Conservation (phyloP, 1,140 invertebrate species). For the Caenorhabditis briggsae region DNA sequence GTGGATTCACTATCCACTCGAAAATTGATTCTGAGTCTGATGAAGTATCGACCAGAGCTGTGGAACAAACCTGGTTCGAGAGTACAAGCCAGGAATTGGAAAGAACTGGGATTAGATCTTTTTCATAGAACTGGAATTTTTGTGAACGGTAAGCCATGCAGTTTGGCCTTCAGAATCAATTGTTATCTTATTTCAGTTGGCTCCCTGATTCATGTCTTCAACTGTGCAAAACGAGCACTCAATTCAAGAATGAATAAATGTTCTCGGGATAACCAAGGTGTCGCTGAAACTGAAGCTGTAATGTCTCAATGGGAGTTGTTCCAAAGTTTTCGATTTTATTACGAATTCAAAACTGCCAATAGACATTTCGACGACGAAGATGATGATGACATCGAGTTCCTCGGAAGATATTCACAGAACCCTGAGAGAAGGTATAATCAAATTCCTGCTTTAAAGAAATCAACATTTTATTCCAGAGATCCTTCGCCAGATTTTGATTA, state of each 20-base stretch:
- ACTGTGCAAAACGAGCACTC: not conserved
- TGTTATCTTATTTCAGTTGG: not conserved
- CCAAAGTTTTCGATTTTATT: not conserved
- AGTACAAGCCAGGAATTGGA: not conserved
- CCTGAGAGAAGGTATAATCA: not conserved
- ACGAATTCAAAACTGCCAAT: not conserved
- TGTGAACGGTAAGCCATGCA: not conserved
- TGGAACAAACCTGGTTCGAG: not conserved
- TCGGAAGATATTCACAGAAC: not conserved
- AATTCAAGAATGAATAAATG: not conserved
- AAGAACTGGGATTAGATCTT: not conserved
- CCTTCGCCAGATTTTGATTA: not conserved
- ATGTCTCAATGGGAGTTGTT: not conserved
- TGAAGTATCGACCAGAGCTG: not conserved
- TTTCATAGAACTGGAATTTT: not conserved
- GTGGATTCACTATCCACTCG: not conserved
- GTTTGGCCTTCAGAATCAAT: not conserved
- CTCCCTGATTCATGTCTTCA: not conserved
- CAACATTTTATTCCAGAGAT: not conserved
- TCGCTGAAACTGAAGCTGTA: not conserved
- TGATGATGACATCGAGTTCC: slow-evolving; percentile 7
- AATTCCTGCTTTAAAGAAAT: not conserved
- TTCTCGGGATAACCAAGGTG: not conserved
- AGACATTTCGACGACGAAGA: slow-evolving; percentile 1
- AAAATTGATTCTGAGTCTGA: not conserved